phyloP scores from a whole-genome alignment of 2,888 invertebrate species.

The Synergus laeviventris region DNA sequence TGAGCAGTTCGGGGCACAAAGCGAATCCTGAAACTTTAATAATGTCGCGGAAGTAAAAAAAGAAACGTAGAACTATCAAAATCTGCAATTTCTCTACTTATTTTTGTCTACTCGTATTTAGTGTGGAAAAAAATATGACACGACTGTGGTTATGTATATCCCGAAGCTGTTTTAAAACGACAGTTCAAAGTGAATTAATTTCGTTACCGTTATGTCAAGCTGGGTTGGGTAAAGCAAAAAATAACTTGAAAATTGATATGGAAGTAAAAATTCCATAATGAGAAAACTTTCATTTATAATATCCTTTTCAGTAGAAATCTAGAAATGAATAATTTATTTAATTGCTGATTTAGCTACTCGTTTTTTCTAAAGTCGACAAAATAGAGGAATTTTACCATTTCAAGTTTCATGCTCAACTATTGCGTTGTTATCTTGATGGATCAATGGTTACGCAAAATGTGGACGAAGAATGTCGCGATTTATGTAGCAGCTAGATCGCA shows the following conservation, averaged over 20 bases:
- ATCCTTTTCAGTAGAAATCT: not conserved
- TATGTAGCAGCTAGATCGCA: constrained; percentile 44
- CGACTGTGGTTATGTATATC: not conserved
- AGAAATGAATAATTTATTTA: constrained; percentile 29
- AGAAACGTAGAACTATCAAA: constrained; percentile 37
- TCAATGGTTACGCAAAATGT: constrained; percentile 33
- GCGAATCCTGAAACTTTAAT: constrained; percentile 67
- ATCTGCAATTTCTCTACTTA: not conserved
- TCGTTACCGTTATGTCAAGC: not conserved
- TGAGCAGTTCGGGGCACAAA: constrained; percentile 59
- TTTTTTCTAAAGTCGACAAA: not conserved
- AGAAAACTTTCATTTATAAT: constrained; percentile 1
- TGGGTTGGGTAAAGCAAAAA: not conserved
- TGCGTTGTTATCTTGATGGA: constrained; percentile 20
- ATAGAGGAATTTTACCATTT: not conserved
- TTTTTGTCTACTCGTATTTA: not conserved
- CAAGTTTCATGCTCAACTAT: not conserved
- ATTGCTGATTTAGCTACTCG: constrained; percentile 15
- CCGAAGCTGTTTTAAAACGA: not conserved
- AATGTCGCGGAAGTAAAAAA: constrained; percentile 48
- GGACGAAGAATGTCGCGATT: constrained; percentile 41
- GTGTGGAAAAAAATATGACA: no score
- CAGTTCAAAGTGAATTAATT: not conserved
- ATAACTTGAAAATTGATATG: not conserved
- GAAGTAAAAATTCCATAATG: not conserved